Base-by-base conservation (phyloP, 2,113 vertebrate genomes). In the Agelaius tricolor region DNA sequence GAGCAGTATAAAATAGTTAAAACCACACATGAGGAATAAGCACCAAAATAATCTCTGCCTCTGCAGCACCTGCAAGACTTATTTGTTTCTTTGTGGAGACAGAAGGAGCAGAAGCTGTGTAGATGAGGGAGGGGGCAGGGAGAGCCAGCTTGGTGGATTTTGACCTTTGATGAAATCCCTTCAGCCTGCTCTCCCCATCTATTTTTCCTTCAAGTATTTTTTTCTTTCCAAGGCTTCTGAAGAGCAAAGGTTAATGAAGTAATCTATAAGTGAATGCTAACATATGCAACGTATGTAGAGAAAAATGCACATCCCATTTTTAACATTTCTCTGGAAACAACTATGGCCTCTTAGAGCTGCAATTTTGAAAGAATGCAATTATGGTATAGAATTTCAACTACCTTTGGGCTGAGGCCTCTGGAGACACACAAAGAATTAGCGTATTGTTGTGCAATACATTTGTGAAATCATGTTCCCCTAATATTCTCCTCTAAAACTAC, bases 341-440 rank as follows among this genome's bases (percentile, higher is more conserved):
- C 86, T 79, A 81, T 20, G 55, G 84, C 90, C 95, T 96, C 91
- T 89, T 72, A 85, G 35, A 90, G 91, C 77, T 47, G 86, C 93
- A 94, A 96, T 96, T 97, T 97, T 82, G 87, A 84, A 93, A 95
- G 96, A 95, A 96, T 87, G 55, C 43, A 93, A 89, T 91, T 96
- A 93, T 71, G 74, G 59, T 73, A 67, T 95, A 96, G 86, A 94
- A 94, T 96, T 97, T 95, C 92, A 96, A 79, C 81, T 95, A 93
- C 89, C 94, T 96, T 95, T 94, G 82, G 78, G n/a, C 51, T 89
- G 67, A 84, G 85, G 79, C 90, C 73, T 94, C 89, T 62, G 39
- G 84, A 95, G 73, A 80, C 84, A 84, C 8, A 95, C 88, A 93
- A 96, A 96, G 90, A 97, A 97, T 97, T 71, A 96, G 92, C 10